phyloP scores from a whole-genome alignment of 2,113 vertebrate genomes.

The Gallinago undulata region DNA sequence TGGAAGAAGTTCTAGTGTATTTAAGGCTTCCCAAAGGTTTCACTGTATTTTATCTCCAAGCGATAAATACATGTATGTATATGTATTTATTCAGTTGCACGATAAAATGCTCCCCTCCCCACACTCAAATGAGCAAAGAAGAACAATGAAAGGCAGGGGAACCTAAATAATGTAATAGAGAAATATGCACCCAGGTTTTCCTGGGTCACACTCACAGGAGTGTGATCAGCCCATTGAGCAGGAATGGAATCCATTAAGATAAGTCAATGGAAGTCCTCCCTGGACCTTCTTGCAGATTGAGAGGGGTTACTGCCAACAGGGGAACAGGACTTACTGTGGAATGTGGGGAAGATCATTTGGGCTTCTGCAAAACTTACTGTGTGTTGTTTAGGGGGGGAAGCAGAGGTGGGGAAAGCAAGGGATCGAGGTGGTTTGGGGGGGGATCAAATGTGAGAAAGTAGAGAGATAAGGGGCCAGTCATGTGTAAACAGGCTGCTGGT shows the following conservation, averaged over 20 bases:
- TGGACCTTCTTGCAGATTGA: not conserved
- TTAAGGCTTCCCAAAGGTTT: not conserved
- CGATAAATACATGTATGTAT: not conserved
- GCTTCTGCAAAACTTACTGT: not conserved
- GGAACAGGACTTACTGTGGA: not conserved
- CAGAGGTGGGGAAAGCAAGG: not conserved
- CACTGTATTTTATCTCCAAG: not conserved
- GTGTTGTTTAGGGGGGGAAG: not conserved
- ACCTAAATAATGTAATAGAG: not conserved
- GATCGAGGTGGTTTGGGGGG: not conserved
- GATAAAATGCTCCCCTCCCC: not conserved
- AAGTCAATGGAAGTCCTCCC: not conserved
- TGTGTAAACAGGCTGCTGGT: not conserved
- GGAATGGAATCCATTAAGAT: not conserved
- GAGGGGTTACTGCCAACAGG: not conserved
- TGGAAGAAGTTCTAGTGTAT: not conserved
- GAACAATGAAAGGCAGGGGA: not conserved
- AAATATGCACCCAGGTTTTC: not conserved
- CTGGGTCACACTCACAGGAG: not conserved
- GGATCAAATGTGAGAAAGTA: not conserved
- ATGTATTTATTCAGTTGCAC: not conserved
- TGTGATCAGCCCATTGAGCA: not conserved
- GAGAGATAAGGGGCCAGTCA: not conserved
- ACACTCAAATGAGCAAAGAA: not conserved
- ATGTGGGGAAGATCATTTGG: not conserved